Evolutionary conservation across 2,113 vertebrate genomes (phyloP).

Genomic region (Cercopithecus mona): DNA sequence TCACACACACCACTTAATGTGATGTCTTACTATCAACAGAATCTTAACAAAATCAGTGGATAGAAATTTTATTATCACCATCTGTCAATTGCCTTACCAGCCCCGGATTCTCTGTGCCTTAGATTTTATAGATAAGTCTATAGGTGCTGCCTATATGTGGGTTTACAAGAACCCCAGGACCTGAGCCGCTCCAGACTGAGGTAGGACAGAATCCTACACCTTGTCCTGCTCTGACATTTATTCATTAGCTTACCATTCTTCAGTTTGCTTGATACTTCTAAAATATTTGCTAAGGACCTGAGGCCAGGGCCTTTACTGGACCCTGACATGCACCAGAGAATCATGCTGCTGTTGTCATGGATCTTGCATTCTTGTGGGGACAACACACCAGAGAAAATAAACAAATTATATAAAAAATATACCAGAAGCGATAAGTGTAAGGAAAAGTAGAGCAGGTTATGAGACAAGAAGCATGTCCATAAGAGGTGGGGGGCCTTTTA

Average conservation of each 20-base stretch:
- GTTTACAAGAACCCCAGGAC: neutral
- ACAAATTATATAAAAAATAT: neutral
- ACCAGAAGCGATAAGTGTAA: neutral
- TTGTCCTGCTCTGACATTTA: neutral
- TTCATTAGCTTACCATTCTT: neutral
- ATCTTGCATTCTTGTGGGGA: neutral
- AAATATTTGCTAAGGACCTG: neutral
- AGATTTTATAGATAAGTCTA: neutral
- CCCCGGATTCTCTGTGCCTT: neutral
- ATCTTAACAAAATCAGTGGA: neutral
- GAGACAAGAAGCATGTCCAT: neutral
- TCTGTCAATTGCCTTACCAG: neutral
- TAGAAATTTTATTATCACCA: neutral
- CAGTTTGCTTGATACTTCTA: neutral
- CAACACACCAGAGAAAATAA: neutral
- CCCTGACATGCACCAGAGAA: neutral
- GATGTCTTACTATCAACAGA: neutral
- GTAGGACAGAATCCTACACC: too few relatives aligned
- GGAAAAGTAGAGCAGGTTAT: neutral
- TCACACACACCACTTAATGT: neutral
- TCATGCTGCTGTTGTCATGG: neutral
- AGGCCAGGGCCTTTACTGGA: neutral
- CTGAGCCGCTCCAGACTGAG: neutral
- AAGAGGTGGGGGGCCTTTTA: neutral
- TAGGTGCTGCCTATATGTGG: neutral